Base-by-base conservation (phyloP, 1,140 invertebrate species). In the Rhopalosiphum maidis region DNA sequence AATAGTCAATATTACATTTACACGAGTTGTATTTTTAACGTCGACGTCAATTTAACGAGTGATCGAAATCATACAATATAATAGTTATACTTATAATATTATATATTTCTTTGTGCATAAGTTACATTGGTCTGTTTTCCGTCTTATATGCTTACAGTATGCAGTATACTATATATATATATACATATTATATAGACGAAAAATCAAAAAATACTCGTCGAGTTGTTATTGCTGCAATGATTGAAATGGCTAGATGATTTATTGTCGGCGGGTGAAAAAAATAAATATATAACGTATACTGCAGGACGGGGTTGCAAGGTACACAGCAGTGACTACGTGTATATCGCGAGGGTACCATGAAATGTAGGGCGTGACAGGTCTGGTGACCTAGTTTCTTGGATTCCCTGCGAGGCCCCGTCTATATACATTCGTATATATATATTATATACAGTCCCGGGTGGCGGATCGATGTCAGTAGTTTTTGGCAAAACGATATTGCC, bases 311-410 rank as follows among this genome's bases (percentile, higher is more conserved):
- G 48, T 54, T 23, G 88, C 7, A 23, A 83, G 22, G 21, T 37
- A 18, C 60, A n/a, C 15, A 7, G 77, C 35, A 83, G 21, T 37
- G 77, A 3, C 35, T 82, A 82, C 22, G 8, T 83, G 23, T 25
- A 35, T 37, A 90, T 11, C 2, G 60, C 9, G 77, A 37, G 91
- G 48, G 46, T 25, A 23, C 43, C 91, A 15, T 23, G 77, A 54
- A 92, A 93, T 86, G 91, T 93, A 93, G 91, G 91, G 91, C 91
- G 91, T 93, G 91, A 93, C 91, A 55, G 82, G 48, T 93, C 91
- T 93, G 91, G 23, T 51, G 91, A 93, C 91, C 91, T 86, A 93
- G 48, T 93, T 93, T 54, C 91, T 86, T 41, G 37, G 48, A 41
- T 55, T 54, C 68, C 43, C 90, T 91, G 43, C 41, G 8, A 35